Evolutionary conservation across 1,140 invertebrate species (phyloP).

Genomic region (Musca domestica): DNA sequence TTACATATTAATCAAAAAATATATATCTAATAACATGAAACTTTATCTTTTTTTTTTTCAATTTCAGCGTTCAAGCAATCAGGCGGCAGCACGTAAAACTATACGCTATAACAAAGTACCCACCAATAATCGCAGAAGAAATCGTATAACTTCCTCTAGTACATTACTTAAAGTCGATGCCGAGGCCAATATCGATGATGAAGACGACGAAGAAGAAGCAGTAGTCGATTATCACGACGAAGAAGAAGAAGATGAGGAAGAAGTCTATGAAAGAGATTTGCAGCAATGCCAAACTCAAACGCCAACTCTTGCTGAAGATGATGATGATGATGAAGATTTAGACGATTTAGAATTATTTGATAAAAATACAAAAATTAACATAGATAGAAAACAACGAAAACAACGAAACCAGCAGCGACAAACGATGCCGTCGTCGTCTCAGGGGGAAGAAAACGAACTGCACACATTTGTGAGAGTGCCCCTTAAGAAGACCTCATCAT

Average conservation of each 20-base stretch:
- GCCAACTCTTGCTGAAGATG: constrained; percentile 1
- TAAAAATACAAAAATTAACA: not conserved
- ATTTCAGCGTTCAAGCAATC: constrained; percentile 21
- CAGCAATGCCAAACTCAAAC: not conserved
- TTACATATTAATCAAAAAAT: not conserved
- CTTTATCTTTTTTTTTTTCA: not conserved
- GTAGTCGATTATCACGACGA: not conserved
- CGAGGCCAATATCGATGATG: constrained; percentile 25
- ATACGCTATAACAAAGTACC: constrained; percentile 28
- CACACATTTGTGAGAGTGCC: constrained; percentile 8
- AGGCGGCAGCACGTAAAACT: constrained; percentile 1
- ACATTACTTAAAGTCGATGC: constrained; percentile 25
- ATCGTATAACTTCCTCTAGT: not conserved
- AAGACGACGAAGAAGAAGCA: not conserved
- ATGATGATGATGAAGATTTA: constrained; percentile 12
- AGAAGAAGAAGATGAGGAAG: constrained; percentile 6
- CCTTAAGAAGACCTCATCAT: not conserved
- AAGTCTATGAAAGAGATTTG: constrained; percentile 2
- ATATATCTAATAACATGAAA: no score
- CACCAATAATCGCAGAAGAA: constrained; percentile 13
- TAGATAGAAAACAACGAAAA: not conserved
- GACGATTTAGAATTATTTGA: constrained; percentile 10
- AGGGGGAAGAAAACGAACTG: not conserved
- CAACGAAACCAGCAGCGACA: not conserved
- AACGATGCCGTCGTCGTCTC: no score